Base-by-base conservation (phyloP, 1,140 invertebrate genomes). In the Drosophila nasuta region DNA sequence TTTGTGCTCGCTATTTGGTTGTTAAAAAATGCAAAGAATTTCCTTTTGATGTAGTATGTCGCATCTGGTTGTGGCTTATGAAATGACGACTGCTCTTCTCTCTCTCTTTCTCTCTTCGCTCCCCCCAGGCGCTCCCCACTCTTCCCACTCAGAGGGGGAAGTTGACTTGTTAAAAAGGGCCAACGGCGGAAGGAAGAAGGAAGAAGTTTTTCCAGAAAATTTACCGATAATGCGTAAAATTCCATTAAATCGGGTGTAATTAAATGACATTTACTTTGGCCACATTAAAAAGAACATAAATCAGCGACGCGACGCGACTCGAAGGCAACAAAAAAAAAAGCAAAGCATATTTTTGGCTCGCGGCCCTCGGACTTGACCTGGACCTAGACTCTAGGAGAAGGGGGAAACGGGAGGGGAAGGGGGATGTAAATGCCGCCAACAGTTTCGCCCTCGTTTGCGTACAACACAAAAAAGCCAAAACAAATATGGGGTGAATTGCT, bases 211-310 rank as follows among this genome's bases (percentile, higher is more conserved):
- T 69, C 25, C 17, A 63, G 79, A 77, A 87, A 80, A 65, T 75
- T 49, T 77, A 41, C 81, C 85, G 85, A 88, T 88, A 89, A 88
- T 88, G 86, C 85, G 85, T 89, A 89, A 88, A 89, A 88, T 88
- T 88, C 85, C 85, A 88, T 88, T 88, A 89, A 88, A 89, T 88
- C 85, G 85, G 85, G 85, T 88, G 85, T 88, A 88, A 88, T 88
- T 88, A 88, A 88, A 88, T 88, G 85, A 88, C 85, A 89, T 88
- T 88, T 88, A 88, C 85, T 88, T 89, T 85, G 58, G 77, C 85
- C 85, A 79, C 85, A 88, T 88, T 88, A 88, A 88, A 88, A 88
- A 89, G 81, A 73, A 82, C 83, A 88, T 88, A 88, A 88, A 88
- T 88, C 83, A 88, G 83, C 83, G 83, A 74, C 69, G 11, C 41